These are phyloP conservation scores for Psilanteris sp. DNA, from an alignment of 1,140 invertebrate species.

Conservation along the genomic window DNA sequence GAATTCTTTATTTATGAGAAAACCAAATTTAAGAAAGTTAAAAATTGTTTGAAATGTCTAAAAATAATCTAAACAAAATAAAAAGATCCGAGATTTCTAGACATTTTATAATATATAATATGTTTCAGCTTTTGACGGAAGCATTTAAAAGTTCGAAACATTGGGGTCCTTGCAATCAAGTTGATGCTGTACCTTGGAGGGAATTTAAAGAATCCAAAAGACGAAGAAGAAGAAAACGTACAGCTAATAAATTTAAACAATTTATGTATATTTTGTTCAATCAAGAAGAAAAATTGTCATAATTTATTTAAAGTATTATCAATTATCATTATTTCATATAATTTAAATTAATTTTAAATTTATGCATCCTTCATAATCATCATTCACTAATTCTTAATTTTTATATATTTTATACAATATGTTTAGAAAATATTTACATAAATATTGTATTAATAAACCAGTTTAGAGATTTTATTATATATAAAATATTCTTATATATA, in stretches of 20 bases:
- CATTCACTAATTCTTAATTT: neutral
- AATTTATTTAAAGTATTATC: conserved; percentile 30
- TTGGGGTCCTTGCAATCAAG: conserved; percentile 81
- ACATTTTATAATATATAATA: too few species aligned
- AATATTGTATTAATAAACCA: too few species aligned
- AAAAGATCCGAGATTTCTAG: too few species aligned
- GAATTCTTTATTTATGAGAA: too few species aligned
- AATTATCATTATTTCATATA: conserved; percentile 5
- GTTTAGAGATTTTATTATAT: too few species aligned
- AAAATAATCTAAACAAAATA: too few species aligned
- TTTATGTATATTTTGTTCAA: conserved; percentile 72
- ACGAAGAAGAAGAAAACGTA: conserved; percentile 71
- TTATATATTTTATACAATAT: neutral
- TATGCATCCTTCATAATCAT: conserved; percentile 15
- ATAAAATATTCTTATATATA: neutral
- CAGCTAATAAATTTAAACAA: conserved; percentile 69
- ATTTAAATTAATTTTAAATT: conserved; percentile 25
- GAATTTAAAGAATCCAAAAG: conserved; percentile 74
- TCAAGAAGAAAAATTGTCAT: conserved; percentile 69
- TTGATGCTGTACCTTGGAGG: conserved; percentile 73
- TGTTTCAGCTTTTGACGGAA: too few species aligned
- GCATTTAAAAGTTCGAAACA: conserved; percentile 77
- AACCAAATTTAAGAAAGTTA: too few species aligned
- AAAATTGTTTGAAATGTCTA: neutral
- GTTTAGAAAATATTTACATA: neutral